Evolutionary conservation across 2,888 invertebrate species (phyloP).

Genomic region (Tillus elongatus): DNA sequence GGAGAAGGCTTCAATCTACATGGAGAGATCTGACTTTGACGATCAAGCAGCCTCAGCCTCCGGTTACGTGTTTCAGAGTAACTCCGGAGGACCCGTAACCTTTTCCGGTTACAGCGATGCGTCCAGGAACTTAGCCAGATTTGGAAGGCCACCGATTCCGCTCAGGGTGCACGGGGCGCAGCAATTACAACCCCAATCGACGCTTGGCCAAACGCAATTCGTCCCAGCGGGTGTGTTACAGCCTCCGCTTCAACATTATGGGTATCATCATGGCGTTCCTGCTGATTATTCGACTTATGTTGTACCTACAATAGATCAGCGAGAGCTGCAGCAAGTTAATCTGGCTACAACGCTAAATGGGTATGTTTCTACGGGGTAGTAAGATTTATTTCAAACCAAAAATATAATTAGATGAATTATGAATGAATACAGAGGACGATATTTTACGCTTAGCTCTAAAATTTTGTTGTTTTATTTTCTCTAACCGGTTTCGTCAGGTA

Average conservation of each 20-base stretch:
- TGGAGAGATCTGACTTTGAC: slow-evolving; percentile 18
- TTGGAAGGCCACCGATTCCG: no score
- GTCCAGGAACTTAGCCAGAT: slow-evolving; percentile 6
- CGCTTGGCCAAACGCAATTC: slow-evolving; percentile 9
- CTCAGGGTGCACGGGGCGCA: slow-evolving; percentile 12
- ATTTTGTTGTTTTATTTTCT: no score
- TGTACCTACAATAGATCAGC: no score
- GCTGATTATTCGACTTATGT: no score
- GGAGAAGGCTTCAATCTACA: slow-evolving; percentile 15
- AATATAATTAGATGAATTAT: no score
- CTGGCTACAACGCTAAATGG: no score
- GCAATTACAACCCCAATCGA: slow-evolving; percentile 11
- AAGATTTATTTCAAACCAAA: no score
- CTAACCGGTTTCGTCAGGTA: no score
- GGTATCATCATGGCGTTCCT: background rate
- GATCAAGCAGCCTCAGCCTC: slow-evolving; percentile 21
- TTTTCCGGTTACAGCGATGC: slow-evolving; percentile 13
- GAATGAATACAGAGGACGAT: no score
- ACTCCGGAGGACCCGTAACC: slow-evolving; percentile 17
- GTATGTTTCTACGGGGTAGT: no score
- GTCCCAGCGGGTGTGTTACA: slow-evolving; percentile 9
- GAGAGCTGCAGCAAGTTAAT: no score
- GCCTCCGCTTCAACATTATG: background rate
- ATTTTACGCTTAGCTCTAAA: no score
- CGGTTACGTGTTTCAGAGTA: slow-evolving; percentile 19